Percentiles rank a stretch among this genome's conserved stretches.
Conservation (phyloP, 92 coral and sea anemone species). For the Phenganax marumi region DNA sequence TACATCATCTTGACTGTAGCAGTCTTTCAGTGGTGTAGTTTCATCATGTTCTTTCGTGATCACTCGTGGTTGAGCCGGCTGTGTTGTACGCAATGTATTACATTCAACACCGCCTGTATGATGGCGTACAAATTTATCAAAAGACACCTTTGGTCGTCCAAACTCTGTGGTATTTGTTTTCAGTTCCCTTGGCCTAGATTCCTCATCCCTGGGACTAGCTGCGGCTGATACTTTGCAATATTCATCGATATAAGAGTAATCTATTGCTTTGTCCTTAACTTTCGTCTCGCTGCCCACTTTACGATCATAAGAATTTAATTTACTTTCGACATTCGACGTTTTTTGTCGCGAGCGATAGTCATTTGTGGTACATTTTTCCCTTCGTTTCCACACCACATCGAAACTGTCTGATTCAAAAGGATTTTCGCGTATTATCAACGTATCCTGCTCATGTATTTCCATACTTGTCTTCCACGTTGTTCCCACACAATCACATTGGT, state of each 20-base stretch:
- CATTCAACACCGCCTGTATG: conserved; percentile 32
- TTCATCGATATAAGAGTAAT: conserved; percentile 28
- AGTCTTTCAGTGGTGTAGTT: background rate
- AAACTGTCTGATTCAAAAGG: conserved; percentile 12
- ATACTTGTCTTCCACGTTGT: background rate
- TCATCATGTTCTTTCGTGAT: background rate
- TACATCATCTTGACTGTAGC: conserved; percentile 10
- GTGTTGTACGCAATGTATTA: background rate
- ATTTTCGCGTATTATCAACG: conserved; percentile 30
- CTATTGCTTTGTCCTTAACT: conserved; percentile 14
- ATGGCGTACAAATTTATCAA: conserved; percentile 24
- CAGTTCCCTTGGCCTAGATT: background rate
- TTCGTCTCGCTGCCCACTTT: background rate
- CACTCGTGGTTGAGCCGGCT: background rate
- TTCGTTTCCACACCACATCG: conserved; percentile 22
- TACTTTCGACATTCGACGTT: background rate
- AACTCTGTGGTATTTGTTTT: conserved; percentile 30
- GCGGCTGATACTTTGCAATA: conserved; percentile 30
- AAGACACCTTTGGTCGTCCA: conserved; percentile 33
- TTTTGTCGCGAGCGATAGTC: conserved; percentile 38
- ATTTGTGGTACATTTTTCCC: background rate
- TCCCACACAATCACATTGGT: background rate
- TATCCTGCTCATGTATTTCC: background rate
- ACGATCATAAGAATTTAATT: conserved; percentile 24
- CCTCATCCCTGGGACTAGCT: background rate